A percentile compares a stretch with the other conserved stretches of the same genome.
Evolutionary conservation across 2,113 vertebrate species (phyloP).

Genomic region (Pelecanoides urinatrix): DNA sequence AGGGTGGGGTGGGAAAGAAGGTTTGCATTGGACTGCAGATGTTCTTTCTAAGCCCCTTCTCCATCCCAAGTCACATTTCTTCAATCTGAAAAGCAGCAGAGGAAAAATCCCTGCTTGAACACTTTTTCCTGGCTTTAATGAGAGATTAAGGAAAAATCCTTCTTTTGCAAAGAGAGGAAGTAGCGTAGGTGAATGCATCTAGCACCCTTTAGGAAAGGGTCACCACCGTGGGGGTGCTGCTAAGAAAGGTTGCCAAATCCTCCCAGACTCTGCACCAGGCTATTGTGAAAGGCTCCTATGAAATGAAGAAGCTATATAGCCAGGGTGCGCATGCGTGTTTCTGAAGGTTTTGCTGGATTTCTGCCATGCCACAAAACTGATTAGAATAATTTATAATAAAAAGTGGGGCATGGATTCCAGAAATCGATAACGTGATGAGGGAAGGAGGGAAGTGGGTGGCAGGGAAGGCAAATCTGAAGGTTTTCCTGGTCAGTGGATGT

Average conservation of each 20-base stretch:
- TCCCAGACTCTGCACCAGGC: neutral
- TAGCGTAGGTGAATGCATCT: neutral
- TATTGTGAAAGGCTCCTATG: neutral
- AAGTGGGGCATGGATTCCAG: neutral
- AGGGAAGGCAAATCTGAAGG: neutral
- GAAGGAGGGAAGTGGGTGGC: neutral
- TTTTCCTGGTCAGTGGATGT: neutral
- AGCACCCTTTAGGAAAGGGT: neutral
- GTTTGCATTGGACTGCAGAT: neutral
- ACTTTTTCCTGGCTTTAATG: neutral
- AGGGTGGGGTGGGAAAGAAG: neutral
- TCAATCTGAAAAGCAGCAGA: neutral
- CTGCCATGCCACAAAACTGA: slow-evolving; percentile 25
- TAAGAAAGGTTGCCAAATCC: neutral
- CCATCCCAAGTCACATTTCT: neutral
- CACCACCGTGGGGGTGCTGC: neutral
- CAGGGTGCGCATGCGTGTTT: neutral
- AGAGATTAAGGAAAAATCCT: neutral
- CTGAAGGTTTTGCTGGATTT: slow-evolving; percentile 40
- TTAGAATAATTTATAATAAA: slow-evolving; percentile 44
- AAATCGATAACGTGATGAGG: neutral
- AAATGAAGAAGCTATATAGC: neutral
- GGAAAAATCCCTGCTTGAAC: neutral
- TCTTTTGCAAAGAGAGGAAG: neutral
- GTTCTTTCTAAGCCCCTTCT: neutral